These are phyloP conservation scores for Tapirus indicus DNA, from an alignment of 2,797 vertebrate species.

Conservation along the genomic window DNA sequence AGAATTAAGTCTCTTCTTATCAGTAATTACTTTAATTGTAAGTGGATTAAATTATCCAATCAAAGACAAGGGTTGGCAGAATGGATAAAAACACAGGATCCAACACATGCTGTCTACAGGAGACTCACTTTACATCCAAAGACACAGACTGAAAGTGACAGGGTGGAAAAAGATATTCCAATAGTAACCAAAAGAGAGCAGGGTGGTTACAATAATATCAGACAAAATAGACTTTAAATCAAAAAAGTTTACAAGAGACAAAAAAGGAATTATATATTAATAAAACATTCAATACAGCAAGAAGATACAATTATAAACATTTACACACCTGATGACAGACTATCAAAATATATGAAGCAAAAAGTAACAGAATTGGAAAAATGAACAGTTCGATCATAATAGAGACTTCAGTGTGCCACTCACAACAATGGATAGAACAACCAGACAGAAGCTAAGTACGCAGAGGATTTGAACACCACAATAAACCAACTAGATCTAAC, in stretches of 20 bases:
- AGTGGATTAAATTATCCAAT: not conserved
- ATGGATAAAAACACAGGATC: not conserved
- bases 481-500: not conserved
- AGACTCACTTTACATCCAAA: not conserved
- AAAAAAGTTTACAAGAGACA: not conserved
- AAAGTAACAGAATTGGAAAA: not conserved
- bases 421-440: not conserved
- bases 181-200: not conserved
- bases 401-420: not conserved
- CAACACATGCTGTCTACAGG: not conserved
- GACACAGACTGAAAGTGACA: not conserved
- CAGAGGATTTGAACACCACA: not conserved
- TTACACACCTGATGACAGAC: not conserved
- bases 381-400: not conserved
- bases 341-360: not conserved
- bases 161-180: not conserved
- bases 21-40: not conserved
- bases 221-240: not conserved
- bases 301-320: not conserved
- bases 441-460: not conserved
- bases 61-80: not conserved
- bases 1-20: not conserved
- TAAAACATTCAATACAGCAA: not conserved
- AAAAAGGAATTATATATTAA: not conserved
- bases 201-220: not conserved